Evolutionary conservation across 2,888 invertebrate species (phyloP), one percentile per base, ranked within the genome.

Genomic region (Teleiodes luculella): DNA sequence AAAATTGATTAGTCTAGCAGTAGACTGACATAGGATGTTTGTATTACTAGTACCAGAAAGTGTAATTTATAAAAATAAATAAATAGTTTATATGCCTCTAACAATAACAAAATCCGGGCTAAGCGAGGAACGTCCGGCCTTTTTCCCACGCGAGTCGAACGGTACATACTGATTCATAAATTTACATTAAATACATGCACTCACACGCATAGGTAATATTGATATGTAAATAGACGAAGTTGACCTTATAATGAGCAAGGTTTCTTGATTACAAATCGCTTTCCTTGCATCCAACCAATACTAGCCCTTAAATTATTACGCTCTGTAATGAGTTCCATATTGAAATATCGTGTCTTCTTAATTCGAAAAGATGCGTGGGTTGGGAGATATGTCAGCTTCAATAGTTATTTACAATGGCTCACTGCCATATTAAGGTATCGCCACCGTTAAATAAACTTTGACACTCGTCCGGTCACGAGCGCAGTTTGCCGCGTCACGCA

Each of bases 91-190:
- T 10, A 63, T 59, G 71, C 64, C 48, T 64, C 63, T 53, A 59
- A 62, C 64, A 67, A 64, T 72, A 73, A 63, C 59, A 63, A 47
- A 57, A 70, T 68, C 69, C 65, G 59, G 72, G 66, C 70, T 69
- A 57, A 28, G 47, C 14, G 52, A 53, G n/a, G 63, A 63, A 74
- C 65, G 74, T 63, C 74, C 74, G 72, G 65, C 63, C 66, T 3
- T 35, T 35, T 35, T 86, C 86, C 79, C 86, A 85, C 84, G 84
- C 79, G 76, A 77, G 78, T 72, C 65, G 70, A 77, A 78, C 74
- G 43, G 11, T 18, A 5, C 43, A 24, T 11, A 24, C 20, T 18
- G 35, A 18, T 24, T 43, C 43, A 43, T 35, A 35, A 4, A 35
- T n/a, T 35, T 35, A n/a, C 35, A 35, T 80, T 76, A 70, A 77